Base-by-base conservation (phyloP, 2,888 invertebrate genomes). In the Atrina japonica region DNA sequence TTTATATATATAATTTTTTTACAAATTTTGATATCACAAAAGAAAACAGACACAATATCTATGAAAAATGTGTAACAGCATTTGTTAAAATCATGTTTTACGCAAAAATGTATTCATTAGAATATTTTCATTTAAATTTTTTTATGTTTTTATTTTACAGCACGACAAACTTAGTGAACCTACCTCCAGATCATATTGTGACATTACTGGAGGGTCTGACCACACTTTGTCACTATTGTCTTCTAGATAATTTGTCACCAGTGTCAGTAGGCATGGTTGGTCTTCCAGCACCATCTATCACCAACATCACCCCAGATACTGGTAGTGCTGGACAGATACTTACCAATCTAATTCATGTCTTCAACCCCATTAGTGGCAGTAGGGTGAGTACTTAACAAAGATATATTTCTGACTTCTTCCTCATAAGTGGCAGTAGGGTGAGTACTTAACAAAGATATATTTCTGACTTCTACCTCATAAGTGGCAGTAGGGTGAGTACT, bases 311-410 rank as follows among this genome's bases (percentile, higher is more conserved):
- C 49, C 76, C 80, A 40, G 85, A 87, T 55, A 86, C 88, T 18
- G 83, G 86, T 49, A 87, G 88, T 0, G 88, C 91, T 1, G 94
- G 94, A 0, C 95, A 96, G 85, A 93, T 96, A 71, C 93, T 96
- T 80, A 95, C 94, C 83, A 96, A 95, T 88, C 92, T 96, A 45
- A 94, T 96, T 60, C 95, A 95, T 88, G 95, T 95, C 2, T 96
- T 96, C 87, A 94, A 95, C 77, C 94, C 95, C 5, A 92, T 92
- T n/a, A 84, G 84, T 23, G 80, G 72, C 65, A 83, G 79, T 70
- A 82, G 86, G 82, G 89, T 89, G 70, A 79, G 83, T 35, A 35
- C n/a, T n/a, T n/a, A n/a, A n/a, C n/a, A n/a, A n/a, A n/a, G n/a
- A n/a, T n/a, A n/a, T n/a, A n/a, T n/a, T n/a, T n/a, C n/a, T n/a